Base-by-base conservation (phyloP, 1,140 invertebrate species). In the Platorchestia sp. region DNA sequence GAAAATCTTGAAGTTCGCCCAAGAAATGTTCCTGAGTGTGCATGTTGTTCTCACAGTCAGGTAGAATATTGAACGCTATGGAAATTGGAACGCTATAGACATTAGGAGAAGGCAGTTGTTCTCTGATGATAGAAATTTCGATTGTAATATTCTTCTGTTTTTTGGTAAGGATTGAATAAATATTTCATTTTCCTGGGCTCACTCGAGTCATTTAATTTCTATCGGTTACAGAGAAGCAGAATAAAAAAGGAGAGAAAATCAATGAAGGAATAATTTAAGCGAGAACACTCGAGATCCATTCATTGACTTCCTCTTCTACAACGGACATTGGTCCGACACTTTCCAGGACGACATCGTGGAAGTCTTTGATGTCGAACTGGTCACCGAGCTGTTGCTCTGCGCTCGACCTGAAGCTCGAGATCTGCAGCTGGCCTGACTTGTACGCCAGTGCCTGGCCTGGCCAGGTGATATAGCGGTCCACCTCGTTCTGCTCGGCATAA, bases 381-480 rank as follows among this genome's bases (percentile, higher is more conserved):
- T 96, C 95, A 96, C 97, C 97, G 44, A 97, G 96, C 95, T 95
- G 96, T 40, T 96, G 45, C 95, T 97, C 95, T 1, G 97, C 97
- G 95, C 96, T 97, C 86, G 96, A 95, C 42, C 97, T 96, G 16
- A 97, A 96, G 86, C 97, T 96, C 89, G 95, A 96, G 16, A 97
- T 97, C 96, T 97, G 97, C 16, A 97, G 95, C 96, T 97, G 97
- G 6, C 97, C 97, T 43, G 97, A 97, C 96, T 97, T 97, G 96
- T 97, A 97, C 14, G 97, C 97, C 95, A 97, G 97, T 14, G 97
- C 97, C 95, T 96, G 96, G 7, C 97, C 97, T 27, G 97, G 97
- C 97, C 97, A 97, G 1, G 97, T 97, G 95, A 97, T 97, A 96
- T 97, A 97, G 45, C 97, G 97, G 95, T 97, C 97, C 97, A 59